Conservation (phyloP, 2,113 vertebrate genomes). For the Malurus elegans region DNA sequence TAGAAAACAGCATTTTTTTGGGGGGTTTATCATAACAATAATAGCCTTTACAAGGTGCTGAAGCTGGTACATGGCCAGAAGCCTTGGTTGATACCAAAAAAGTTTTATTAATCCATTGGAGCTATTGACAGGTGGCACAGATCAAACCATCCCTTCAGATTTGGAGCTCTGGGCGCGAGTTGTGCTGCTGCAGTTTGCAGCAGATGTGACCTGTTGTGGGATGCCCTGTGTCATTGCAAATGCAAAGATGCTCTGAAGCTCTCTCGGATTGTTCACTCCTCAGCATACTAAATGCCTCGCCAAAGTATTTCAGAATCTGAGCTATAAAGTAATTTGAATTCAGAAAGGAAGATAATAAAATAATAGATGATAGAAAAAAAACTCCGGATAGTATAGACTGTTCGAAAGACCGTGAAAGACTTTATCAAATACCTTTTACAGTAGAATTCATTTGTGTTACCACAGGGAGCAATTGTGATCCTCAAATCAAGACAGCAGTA, state of each 20-base stretch:
- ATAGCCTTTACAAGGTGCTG: background rate
- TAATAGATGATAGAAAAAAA: conserved; percentile 42
- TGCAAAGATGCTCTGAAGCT: conserved; percentile 12
- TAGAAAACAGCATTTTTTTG: background rate
- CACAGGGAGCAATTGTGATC: conserved; percentile 31
- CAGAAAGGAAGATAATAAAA: conserved; percentile 62
- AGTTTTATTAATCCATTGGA: background rate
- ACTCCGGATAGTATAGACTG: background rate
- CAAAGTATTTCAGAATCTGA: background rate
- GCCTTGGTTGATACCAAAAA: background rate
- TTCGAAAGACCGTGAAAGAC: conserved; percentile 45
- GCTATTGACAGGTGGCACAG: background rate
- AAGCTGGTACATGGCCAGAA: background rate
- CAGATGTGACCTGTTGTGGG: conserved; percentile 13
- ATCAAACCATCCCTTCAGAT: background rate
- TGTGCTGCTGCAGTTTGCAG: background rate
- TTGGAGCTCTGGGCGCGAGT: background rate
- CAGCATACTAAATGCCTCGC: conserved; percentile 4
- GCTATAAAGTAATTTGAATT: conserved; percentile 46
- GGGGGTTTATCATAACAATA: background rate
- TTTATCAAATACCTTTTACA: conserved; percentile 50
- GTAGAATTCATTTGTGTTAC: conserved; percentile 44
- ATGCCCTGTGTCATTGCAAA: conserved; percentile 8
- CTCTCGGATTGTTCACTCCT: background rate
- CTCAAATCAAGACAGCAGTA: conserved; percentile 14